These are phyloP conservation scores for Mantis religiosa DNA, from an alignment of 2,888 invertebrate species.

Conservation along the genomic window DNA sequence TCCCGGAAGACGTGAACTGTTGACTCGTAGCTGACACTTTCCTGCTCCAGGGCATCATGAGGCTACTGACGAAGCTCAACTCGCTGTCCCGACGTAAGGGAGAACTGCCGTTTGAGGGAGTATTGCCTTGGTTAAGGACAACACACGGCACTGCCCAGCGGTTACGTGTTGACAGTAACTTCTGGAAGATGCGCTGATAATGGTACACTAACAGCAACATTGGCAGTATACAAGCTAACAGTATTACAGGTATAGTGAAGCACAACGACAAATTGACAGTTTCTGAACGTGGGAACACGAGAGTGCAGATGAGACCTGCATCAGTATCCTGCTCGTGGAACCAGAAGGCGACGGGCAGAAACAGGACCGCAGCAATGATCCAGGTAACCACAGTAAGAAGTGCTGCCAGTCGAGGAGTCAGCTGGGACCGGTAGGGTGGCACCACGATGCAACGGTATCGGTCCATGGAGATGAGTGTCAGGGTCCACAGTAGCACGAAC, in stretches of 20 bases:
- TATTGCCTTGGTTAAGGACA: constrained; percentile 15
- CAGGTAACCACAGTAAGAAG: constrained; percentile 46
- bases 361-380: constrained; percentile 48
- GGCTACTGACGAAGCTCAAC: constrained; percentile 48
- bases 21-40: constrained; percentile 43
- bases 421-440: constrained; percentile 52
- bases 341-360: constrained; percentile 52
- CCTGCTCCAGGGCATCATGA: constrained; percentile 46
- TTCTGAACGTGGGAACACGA: constrained; percentile 51
- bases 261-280: constrained; percentile 48
- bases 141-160: constrained; percentile 52
- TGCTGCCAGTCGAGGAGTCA: constrained; percentile 46
- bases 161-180: constrained; percentile 49
- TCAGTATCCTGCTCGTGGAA: constrained; percentile 41
- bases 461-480: constrained; percentile 55
- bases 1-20: constrained; percentile 43
- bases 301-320: constrained; percentile 46
- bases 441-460: constrained; percentile 53
- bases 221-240: constrained; percentile 51
- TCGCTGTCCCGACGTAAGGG: constrained; percentile 48
- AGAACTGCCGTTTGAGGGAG: constrained; percentile 4
- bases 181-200: constrained; percentile 53
- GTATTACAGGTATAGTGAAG: constrained; percentile 50
- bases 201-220: constrained; percentile 52
- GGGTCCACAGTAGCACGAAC: constrained; percentile 54